A percentile compares a stretch with the other conserved stretches of the same genome.
Evolutionary conservation across 2,113 vertebrate genomes (phyloP).

Genomic region (Alaudala cheleensis): DNA sequence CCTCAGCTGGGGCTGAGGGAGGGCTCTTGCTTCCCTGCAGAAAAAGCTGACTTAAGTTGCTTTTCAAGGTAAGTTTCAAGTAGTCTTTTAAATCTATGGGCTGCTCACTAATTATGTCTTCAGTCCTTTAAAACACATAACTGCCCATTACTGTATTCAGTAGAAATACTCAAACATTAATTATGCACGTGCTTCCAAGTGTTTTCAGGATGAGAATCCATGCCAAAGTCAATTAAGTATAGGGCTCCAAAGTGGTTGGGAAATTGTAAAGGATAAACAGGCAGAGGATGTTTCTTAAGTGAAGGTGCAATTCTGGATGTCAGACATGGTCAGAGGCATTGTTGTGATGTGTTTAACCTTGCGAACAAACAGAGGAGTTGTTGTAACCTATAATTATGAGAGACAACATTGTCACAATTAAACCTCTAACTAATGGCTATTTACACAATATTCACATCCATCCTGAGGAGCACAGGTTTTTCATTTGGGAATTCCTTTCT

Average conservation of each 20-base stretch:
- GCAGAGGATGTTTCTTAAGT: constrained; percentile 50
- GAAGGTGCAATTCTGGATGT: constrained; percentile 45
- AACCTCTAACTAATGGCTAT: constrained; percentile 51
- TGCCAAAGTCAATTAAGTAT: constrained; percentile 37
- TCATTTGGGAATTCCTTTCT: constrained; percentile 62
- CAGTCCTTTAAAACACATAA: constrained; percentile 4
- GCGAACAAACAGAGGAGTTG: not conserved
- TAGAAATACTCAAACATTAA: constrained; percentile 28
- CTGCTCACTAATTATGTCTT: constrained; percentile 16
- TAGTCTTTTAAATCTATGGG: not conserved
- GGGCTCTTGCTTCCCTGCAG: not conserved
- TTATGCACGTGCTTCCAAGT: constrained; percentile 24
- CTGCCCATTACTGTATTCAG: not conserved
- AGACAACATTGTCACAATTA: constrained; percentile 41
- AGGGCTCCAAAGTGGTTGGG: constrained; percentile 25
- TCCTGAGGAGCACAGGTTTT: constrained; percentile 9
- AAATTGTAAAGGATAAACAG: constrained; percentile 46
- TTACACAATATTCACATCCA: constrained; percentile 44
- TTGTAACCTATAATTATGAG: constrained; percentile 35
- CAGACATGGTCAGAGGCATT: constrained; percentile 23
- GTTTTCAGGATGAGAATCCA: constrained; percentile 23
- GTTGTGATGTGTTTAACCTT: constrained; percentile 37
- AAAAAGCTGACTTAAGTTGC: not conserved
- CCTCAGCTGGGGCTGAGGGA: not conserved
- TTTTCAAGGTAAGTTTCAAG: constrained; percentile 5